Conservation (phyloP, 2,113 vertebrate species). For the Hirundichthys speculiger region DNA sequence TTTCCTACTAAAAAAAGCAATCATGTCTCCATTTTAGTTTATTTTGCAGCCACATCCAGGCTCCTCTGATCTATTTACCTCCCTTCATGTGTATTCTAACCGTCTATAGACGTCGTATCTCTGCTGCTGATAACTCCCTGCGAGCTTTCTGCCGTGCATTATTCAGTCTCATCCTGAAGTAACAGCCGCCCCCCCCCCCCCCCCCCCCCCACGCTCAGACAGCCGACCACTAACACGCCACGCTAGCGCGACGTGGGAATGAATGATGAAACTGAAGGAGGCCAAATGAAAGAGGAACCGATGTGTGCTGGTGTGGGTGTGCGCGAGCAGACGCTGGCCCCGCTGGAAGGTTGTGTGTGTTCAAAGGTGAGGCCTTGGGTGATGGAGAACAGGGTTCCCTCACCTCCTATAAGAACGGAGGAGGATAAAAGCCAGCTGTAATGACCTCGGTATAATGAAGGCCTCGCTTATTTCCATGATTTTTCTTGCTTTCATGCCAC, state of each 20-base stretch:
- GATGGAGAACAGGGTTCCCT: slow-evolving; percentile 74
- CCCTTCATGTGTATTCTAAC: no score
- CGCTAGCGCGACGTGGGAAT: slow-evolving; percentile 80
- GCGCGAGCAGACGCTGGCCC: slow-evolving; percentile 27
- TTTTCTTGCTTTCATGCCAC: slow-evolving; percentile 64
- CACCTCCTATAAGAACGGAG: slow-evolving; percentile 74
- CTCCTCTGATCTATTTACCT: no score
- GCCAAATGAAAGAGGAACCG: slow-evolving; percentile 80
- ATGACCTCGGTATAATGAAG: slow-evolving; percentile 75
- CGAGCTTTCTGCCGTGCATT: slow-evolving; percentile 70
- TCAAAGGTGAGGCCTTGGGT: slow-evolving; percentile 82
- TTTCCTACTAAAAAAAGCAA: no score
- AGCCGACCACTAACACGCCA: slow-evolving; percentile 67
- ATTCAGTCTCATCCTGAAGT: slow-evolving; percentile 75
- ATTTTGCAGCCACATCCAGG: no score
- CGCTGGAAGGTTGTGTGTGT: slow-evolving; percentile 59
- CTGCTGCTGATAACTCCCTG: slow-evolving; percentile 42
- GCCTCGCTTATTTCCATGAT: slow-evolving; percentile 76
- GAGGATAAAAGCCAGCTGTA: slow-evolving; percentile 71
- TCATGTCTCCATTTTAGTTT: no score
- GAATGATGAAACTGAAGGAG: slow-evolving; percentile 83
- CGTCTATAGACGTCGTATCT: no score
- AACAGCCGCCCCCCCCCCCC: no score
- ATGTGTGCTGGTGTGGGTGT: slow-evolving; percentile 27
- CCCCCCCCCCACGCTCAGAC: slow-evolving; percentile 66